Percentiles rank a stretch among this genome's conserved stretches.
phyloP scores from a whole-genome alignment of 2,888 invertebrate genomes.

The Drosophila kanekoi region DNA sequence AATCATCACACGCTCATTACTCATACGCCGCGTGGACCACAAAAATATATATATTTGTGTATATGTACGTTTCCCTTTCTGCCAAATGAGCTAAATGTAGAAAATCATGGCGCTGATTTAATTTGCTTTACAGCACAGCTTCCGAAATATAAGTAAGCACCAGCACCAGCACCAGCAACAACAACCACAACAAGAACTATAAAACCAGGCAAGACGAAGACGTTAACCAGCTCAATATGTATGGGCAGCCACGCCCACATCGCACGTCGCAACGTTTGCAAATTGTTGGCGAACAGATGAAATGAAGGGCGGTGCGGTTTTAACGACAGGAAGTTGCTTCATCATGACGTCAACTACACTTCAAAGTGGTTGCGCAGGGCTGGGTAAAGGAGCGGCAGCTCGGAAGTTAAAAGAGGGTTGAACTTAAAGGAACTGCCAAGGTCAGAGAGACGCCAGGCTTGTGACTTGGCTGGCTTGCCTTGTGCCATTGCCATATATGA shows the following conservation, averaged over 20 bases:
- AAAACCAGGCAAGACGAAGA: not conserved
- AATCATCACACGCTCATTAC: constrained; percentile 52
- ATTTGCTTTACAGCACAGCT: constrained; percentile 56
- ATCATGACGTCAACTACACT: constrained; percentile 68
- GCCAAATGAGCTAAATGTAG: constrained; percentile 33
- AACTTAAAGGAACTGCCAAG: constrained; percentile 42
- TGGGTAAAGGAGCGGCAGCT: no score
- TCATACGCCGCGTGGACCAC: constrained; percentile 42
- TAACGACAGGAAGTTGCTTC: constrained; percentile 65
- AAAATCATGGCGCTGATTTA: constrained; percentile 67
- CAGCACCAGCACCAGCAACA: constrained; percentile 1
- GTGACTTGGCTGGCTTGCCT: constrained; percentile 35
- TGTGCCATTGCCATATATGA: constrained; percentile 33
- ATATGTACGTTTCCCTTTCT: not conserved
- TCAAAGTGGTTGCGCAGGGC: constrained; percentile 30
- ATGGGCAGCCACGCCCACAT: constrained; percentile 45
- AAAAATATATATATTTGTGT: constrained; percentile 7
- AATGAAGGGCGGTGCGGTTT: constrained; percentile 34
- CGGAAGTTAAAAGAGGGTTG: constrained; percentile 41
- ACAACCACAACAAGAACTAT: not conserved
- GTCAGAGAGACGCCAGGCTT: constrained; percentile 19
- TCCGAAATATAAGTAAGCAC: constrained; percentile 10
- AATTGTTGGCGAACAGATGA: constrained; percentile 35
- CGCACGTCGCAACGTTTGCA: constrained; percentile 51
- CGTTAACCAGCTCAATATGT: constrained; percentile 46